phyloP scores from a whole-genome alignment of 2,113 vertebrate species.

The Melierax canorus region DNA sequence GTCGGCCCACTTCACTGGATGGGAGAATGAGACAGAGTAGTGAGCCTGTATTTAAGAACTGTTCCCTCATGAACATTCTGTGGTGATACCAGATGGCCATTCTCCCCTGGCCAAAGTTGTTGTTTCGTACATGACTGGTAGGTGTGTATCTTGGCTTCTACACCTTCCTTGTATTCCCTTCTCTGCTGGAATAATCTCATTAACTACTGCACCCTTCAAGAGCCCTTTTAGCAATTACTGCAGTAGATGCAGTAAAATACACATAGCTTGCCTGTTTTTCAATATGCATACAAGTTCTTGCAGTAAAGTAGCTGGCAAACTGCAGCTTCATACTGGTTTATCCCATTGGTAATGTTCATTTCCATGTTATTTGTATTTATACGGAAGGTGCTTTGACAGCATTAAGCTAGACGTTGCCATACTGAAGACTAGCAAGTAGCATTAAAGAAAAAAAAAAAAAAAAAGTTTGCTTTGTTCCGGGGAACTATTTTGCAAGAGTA shows the following conservation, averaged over 20 bases:
- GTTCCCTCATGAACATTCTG: neutral
- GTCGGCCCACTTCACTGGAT: neutral
- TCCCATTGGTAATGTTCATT: neutral
- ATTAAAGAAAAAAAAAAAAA: neutral
- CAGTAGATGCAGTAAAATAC: neutral
- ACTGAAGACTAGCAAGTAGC: neutral
- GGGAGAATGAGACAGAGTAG: neutral
- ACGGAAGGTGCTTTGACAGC: neutral
- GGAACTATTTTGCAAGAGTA: neutral
- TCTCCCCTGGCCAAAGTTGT: neutral
- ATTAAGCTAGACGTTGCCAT: neutral
- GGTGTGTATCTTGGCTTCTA: neutral
- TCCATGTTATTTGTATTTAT: neutral
- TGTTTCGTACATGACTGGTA: neutral
- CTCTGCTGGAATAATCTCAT: neutral
- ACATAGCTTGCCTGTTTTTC: neutral
- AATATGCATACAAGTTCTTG: neutral
- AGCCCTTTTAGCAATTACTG: neutral
- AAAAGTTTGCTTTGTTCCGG: neutral
- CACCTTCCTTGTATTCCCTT: neutral
- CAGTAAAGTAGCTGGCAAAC: neutral
- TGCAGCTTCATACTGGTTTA: neutral
- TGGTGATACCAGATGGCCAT: neutral
- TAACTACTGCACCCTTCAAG: neutral
- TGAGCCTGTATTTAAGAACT: slow-evolving; percentile 3